phyloP scores from a whole-genome alignment of 2,113 vertebrate species.

The Hylia prasina region DNA sequence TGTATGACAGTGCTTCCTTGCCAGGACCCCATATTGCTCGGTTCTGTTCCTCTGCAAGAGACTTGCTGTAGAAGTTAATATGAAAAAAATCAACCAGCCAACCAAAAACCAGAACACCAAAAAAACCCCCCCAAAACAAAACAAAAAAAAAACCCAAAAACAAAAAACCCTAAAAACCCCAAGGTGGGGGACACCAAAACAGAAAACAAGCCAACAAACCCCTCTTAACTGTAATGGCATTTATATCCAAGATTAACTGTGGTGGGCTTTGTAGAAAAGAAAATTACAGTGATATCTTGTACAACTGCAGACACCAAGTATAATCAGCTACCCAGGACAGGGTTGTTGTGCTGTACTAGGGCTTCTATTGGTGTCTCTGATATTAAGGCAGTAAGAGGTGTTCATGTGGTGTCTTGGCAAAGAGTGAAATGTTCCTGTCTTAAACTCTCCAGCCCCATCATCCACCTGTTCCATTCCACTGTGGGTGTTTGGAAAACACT shows the following conservation, averaged over 20 bases:
- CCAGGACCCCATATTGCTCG: background rate
- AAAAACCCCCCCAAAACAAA: background rate
- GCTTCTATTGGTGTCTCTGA: background rate
- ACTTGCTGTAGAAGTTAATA: background rate
- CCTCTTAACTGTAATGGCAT: background rate
- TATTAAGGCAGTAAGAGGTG: background rate
- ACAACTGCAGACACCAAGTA: background rate
- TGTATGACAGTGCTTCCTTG: background rate
- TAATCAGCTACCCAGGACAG: background rate
- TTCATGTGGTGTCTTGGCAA: background rate
- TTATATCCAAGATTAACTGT: background rate
- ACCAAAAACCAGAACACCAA: background rate
- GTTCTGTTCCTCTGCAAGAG: background rate
- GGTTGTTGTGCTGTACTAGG: background rate
- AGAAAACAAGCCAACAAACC: background rate
- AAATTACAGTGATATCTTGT: background rate
- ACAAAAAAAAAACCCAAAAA: background rate
- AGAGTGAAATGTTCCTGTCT: background rate
- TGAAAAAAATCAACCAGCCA: background rate
- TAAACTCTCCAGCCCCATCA: background rate
- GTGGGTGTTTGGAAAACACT: background rate
- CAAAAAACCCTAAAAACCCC: background rate
- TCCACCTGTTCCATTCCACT: background rate
- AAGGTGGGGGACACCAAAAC: background rate
- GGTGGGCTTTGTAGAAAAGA: background rate